These are phyloP conservation scores for Machimus atricapillus DNA, from an alignment of 2,888 invertebrate genomes.

Conservation along the genomic window DNA sequence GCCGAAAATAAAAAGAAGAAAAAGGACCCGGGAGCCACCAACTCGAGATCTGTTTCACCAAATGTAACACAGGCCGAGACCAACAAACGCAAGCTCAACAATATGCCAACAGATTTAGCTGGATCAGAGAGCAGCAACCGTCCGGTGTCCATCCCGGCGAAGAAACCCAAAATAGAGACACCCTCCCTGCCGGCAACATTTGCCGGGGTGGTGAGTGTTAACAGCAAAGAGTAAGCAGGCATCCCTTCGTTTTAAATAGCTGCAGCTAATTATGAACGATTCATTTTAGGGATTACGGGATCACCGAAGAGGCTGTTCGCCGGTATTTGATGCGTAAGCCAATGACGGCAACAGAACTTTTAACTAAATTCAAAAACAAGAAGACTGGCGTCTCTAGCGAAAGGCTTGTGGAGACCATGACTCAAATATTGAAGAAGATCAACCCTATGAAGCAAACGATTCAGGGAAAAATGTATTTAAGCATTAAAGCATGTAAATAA, in stretches of 20 bases:
- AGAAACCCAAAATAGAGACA: slow-evolving; percentile 57
- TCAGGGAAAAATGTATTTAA: slow-evolving; percentile 94
- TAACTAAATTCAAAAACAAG: slow-evolving; percentile 95
- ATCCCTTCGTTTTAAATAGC: background rate
- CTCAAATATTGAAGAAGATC: slow-evolving; percentile 91
- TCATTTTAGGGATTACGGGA: slow-evolving; percentile 78
- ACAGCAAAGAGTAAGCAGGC: slow-evolving; percentile 57
- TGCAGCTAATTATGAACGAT: background rate
- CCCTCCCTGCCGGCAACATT: slow-evolving; percentile 60
- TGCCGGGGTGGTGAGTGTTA: slow-evolving; percentile 57
- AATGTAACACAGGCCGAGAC: slow-evolving; percentile 53
- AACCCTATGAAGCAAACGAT: slow-evolving; percentile 92
- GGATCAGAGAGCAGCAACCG: slow-evolving; percentile 61
- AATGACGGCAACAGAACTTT: slow-evolving; percentile 94
- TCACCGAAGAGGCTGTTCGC: slow-evolving; percentile 93
- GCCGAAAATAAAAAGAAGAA: slow-evolving; percentile 69
- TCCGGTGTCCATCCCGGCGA: slow-evolving; percentile 60
- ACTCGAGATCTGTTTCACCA: slow-evolving; percentile 63
- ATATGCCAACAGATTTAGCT: slow-evolving; percentile 60
- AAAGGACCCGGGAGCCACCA: slow-evolving; percentile 61
- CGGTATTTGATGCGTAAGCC: slow-evolving; percentile 95
- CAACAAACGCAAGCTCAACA: slow-evolving; percentile 58
- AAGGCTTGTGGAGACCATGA: slow-evolving; percentile 91
- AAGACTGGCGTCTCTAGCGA: slow-evolving; percentile 90
- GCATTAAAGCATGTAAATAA: slow-evolving; percentile 70